phyloP scores from a whole-genome alignment of 2,113 vertebrate genomes.

The Otocyon megalotis region DNA sequence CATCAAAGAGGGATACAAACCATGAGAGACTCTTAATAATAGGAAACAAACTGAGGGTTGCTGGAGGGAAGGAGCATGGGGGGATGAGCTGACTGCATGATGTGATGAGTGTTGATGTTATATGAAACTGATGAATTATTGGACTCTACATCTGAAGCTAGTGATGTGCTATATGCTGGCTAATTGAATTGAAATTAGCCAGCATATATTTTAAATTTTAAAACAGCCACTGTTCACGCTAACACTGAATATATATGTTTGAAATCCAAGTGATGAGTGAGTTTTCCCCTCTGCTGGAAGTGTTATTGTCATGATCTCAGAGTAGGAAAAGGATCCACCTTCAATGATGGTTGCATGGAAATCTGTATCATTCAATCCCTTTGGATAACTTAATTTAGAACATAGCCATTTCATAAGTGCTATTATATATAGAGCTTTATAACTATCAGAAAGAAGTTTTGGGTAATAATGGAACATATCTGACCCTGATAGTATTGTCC shows the following conservation, averaged over 20 bases:
- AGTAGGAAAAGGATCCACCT: neutral
- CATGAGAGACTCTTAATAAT: too few species aligned
- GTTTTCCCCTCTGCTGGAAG: neutral
- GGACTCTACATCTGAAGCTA: too few species aligned
- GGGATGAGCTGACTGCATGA: too few species aligned
- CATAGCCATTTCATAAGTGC: neutral
- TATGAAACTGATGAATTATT: too few species aligned
- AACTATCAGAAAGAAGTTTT: neutral
- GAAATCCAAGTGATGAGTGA: neutral
- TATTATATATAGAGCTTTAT: neutral
- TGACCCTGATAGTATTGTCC: neutral
- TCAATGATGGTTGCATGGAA: neutral
- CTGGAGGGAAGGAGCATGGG: too few species aligned
- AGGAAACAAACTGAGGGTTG: too few species aligned
- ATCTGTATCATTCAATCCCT: neutral
- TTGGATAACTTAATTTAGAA: constrained; percentile 21
- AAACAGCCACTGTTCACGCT: neutral
- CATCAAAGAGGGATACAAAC: too few species aligned
- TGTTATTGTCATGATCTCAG: neutral
- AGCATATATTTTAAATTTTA: too few species aligned
- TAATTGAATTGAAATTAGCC: too few species aligned
- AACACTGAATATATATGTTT: neutral
- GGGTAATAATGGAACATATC: neutral
- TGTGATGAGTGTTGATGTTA: too few species aligned
- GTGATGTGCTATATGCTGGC: too few species aligned